phyloP scores from a whole-genome alignment of 2,888 invertebrate genomes.

The Leptinotarsa juncta region DNA sequence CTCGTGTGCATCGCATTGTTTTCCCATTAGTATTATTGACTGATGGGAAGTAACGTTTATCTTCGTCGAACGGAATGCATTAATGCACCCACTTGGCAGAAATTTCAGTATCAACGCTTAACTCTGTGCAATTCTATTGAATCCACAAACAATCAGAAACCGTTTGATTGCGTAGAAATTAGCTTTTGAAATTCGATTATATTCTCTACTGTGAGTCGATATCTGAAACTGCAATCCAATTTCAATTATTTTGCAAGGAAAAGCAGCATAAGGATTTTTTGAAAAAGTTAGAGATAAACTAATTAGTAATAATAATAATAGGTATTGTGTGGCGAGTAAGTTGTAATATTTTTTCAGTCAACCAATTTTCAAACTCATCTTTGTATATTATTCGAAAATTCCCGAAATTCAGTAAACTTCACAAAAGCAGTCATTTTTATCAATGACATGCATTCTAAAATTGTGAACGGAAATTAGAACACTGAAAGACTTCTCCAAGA shows the following conservation, averaged over 20 bases:
- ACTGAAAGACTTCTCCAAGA: no score
- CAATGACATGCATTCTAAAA: no score
- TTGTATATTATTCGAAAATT: no score
- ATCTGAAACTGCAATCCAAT: not conserved
- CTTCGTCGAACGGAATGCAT: constrained; percentile 23
- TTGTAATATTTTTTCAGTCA: no score
- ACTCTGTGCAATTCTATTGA: constrained; percentile 17
- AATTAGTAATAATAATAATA: no score
- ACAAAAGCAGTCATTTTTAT: no score
- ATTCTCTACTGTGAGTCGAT: not conserved
- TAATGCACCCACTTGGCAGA: constrained; percentile 21
- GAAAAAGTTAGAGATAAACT: no score
- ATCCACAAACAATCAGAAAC: constrained; percentile 20
- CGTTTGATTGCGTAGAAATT: constrained; percentile 18
- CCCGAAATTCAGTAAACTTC: no score
- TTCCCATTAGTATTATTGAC: constrained; percentile 16
- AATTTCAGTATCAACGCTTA: constrained; percentile 22
- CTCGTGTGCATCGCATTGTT: constrained; percentile 5
- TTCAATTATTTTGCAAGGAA: not conserved
- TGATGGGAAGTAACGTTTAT: constrained; percentile 23
- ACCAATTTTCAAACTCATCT: no score
- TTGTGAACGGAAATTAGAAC: no score
- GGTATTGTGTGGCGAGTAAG: no score
- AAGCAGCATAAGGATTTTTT: no score
- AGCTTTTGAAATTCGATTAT: constrained; percentile 17